Base-by-base conservation (phyloP, 2,888 invertebrate genomes). In the Macroteleia sp. region DNA sequence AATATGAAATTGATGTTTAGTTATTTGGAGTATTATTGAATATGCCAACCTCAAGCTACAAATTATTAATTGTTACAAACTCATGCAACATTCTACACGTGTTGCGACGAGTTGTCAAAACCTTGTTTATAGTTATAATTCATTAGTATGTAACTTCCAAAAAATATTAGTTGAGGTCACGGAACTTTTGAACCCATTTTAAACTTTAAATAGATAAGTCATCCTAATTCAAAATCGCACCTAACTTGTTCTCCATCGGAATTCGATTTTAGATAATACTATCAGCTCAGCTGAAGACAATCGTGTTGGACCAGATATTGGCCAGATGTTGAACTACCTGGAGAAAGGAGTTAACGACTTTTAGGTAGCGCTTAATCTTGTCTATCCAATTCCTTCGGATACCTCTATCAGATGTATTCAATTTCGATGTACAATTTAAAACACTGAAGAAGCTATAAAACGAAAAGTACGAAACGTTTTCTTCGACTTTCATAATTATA, bases 181-280 rank as follows among this genome's bases (percentile, higher is more conserved):
- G 9, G 20, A 48, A 42, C 50, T 70, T 70, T 70, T 34, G 34
- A 57, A 52, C n/a, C 42, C 16, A 34, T 59, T 41, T 32, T 48
- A 25, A 57, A 42, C 22, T 42, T 41, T 5, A 10, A 14, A n/a
- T 41, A 12, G 30, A 50, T 50, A 59, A 52, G 34, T 22, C 30
- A 8, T 3, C 17, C 16, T 41, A 50, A 50, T 69, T 57, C 42
- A 4, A 10, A 67, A 20, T 57, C 16, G 44, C 52, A 2, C 8
- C 28, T 44, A 70, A 70, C 36, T 61, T 61, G 42, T 36, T 61
- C 41, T 34, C 46, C 30, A 54, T 61, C 22, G 64, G 50, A 64
- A 73, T 73, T 64, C 73, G 57, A 73, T 67, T 74, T 46, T 30
- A 61, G 54, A 67, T 74, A 74, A 54, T 39, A 17, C 34, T 67